Base-by-base conservation (phyloP, 2,797 vertebrate genomes). In the Gambelia wislizenii region DNA sequence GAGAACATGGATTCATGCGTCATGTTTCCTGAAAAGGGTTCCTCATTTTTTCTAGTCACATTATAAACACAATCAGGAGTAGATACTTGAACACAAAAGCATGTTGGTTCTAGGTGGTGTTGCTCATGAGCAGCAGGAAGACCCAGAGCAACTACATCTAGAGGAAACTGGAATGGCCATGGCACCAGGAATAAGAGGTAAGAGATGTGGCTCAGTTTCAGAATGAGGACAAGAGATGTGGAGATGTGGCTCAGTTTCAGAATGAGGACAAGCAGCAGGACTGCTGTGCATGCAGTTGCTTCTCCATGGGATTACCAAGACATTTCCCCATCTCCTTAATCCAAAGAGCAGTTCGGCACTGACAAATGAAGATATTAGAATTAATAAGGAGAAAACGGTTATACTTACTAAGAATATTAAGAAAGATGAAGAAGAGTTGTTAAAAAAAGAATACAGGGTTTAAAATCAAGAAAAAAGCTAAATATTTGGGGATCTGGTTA, bases 11-110 rank as follows among this genome's bases (percentile, higher is more conserved):
- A 49, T 3, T 47, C 7, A 61, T 0, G 6, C 3, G 36, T 52
- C 36, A 69, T 59, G 47, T 83, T 82, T 74, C 49, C n/a, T 84
- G 49, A 8, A 54, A 14, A 83, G 78, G 36, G 52, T 88, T 83
- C 79, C 79, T 54, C 87, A 88, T 75, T 88, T 88, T n/a, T 64
- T 74, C 25, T 8, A 20, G 14, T 9, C 42, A 27, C 20, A 0
- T 36, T 82, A 64, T 61, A 87, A 70, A 47, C 22, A 67, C 7
- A 42, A 76, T 36, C 14, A 10, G 0, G 13, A 64, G 8, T 3
- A 36, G 52, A 56, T 30, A 85, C 4, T 27, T 72, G 39, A 56
- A 33, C 36, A 33, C 64, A 14, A 13, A 27, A 52, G 25, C n/a
- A 56, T 4, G 14, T 44, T 75, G 39, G n/a, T 7, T 74, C 22